Conservation (phyloP, 2,113 vertebrate species). For the Epinephelus cyanopodus region DNA sequence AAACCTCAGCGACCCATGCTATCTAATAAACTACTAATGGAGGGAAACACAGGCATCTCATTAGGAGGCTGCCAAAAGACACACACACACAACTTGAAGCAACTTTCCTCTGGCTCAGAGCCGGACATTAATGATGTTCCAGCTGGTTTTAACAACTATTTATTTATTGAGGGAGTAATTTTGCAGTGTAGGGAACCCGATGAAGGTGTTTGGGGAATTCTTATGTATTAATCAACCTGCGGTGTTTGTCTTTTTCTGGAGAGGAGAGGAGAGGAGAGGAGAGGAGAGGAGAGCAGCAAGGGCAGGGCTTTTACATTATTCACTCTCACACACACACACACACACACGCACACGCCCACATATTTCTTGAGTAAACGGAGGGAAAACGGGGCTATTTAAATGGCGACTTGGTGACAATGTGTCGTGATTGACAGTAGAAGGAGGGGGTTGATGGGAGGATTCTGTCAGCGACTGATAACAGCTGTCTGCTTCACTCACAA, state of each 20-base stretch:
- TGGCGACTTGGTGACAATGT: conserved; percentile 70
- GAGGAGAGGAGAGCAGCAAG: conserved; percentile 21
- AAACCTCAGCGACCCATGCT: conserved; percentile 74
- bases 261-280: not conserved
- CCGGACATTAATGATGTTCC: conserved; percentile 79
- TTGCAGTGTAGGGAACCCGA: conserved; percentile 60
- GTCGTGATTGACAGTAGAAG: conserved; percentile 79
- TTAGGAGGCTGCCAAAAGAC: conserved; percentile 69
- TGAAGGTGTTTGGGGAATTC: conserved; percentile 71
- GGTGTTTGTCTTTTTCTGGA: conserved; percentile 48
- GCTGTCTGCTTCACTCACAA: conserved; percentile 73
- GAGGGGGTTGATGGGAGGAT: conserved; percentile 74
- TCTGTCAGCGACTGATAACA: conserved; percentile 82
- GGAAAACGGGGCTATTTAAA: conserved; percentile 66
- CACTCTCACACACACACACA: not conserved
- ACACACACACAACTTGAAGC: conserved; percentile 40
- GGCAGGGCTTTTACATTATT: conserved; percentile 17
- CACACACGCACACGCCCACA: not conserved
- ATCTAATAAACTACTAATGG: conserved; percentile 80
- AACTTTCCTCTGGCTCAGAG: conserved; percentile 65
- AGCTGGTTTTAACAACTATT: conserved; percentile 76
- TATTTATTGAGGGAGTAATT: conserved; percentile 76
- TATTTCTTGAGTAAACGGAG: conserved; percentile 56
- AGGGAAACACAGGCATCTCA: conserved; percentile 76
- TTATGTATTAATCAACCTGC: conserved; percentile 62